Percentiles rank a stretch among this genome's conserved stretches.
Conservation (phyloP, 1,140 invertebrate genomes). For the Plectrocnemia conspersa region DNA sequence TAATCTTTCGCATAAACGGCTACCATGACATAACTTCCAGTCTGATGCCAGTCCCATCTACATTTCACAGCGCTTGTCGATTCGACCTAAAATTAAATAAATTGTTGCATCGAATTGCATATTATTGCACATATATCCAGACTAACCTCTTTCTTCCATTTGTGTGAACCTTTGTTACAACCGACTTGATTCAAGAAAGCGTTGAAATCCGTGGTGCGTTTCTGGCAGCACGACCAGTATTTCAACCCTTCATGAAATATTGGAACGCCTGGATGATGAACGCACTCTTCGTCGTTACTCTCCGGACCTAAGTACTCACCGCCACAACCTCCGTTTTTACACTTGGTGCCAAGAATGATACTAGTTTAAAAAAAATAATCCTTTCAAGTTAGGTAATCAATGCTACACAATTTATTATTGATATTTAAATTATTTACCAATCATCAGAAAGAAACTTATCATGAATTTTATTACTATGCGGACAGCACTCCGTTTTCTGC, state of each 20-base stretch:
- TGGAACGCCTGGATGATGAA: constrained; percentile 83
- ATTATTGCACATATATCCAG: not conserved
- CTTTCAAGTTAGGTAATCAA: not conserved
- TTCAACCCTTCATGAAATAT: constrained; percentile 98
- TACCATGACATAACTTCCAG: constrained; percentile 72
- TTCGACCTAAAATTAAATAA: constrained; percentile 40
- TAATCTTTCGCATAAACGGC: constrained; percentile 90
- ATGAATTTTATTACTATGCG: constrained; percentile 37
- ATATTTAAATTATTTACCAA: constrained; percentile 37
- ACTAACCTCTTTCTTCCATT: constrained; percentile 76
- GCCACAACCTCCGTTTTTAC: constrained; percentile 85
- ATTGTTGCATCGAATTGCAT: not conserved
- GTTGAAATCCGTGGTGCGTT: constrained; percentile 90
- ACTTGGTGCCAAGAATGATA: constrained; percentile 71
- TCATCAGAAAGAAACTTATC: constrained; percentile 34
- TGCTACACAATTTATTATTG: not conserved
- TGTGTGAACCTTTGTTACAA: constrained; percentile 77
- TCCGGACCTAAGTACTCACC: constrained; percentile 64
- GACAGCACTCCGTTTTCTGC: constrained; percentile 38
- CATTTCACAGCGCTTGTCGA: constrained; percentile 64
- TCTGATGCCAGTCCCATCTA: constrained; percentile 92
- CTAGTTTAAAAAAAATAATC: constrained; percentile 14
- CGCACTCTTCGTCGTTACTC: constrained; percentile 65
- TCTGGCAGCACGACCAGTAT: constrained; percentile 95
- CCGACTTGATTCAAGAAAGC: constrained; percentile 84